Conservation (phyloP, 1,140 invertebrate genomes). For the Drosophila melanica region DNA sequence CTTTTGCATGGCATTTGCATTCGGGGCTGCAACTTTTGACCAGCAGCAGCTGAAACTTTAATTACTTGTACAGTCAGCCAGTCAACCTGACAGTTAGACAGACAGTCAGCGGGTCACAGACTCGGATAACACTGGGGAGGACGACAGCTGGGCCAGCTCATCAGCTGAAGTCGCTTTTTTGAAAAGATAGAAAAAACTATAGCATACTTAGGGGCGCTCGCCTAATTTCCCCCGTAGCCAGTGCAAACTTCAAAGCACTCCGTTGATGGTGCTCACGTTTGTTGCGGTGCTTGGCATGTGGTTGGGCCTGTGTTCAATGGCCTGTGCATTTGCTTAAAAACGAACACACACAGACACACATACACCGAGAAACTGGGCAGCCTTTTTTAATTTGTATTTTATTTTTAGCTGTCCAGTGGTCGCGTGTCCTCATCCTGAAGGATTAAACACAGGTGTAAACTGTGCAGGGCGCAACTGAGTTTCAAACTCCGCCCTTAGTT, state of each 20-base stretch:
- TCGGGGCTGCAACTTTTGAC: conserved; percentile 15
- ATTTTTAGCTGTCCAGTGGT: conserved; percentile 40
- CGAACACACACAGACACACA: neutral
- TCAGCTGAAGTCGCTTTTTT: neutral
- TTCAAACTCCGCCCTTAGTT: neutral
- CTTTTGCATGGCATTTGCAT: conserved; percentile 31
- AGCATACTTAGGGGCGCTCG: conserved; percentile 25
- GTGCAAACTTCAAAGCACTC: conserved; percentile 32
- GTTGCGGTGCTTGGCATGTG: neutral
- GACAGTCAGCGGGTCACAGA: neutral
- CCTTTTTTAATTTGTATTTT: conserved; percentile 4
- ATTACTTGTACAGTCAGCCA: conserved; percentile 17
- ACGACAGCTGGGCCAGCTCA: neutral
- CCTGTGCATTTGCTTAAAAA: conserved; percentile 10
- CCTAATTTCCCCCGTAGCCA: neutral
- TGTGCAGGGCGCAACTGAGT: neutral
- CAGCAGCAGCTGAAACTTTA: conserved; percentile 35
- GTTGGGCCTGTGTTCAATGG: conserved; percentile 19
- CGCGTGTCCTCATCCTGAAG: conserved; percentile 18
- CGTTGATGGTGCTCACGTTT: neutral
- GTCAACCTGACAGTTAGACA: neutral
- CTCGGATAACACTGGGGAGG: neutral
- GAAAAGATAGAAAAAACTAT: conserved; percentile 9
- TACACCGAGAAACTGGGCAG: neutral
- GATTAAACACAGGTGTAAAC: conserved; percentile 8